Evolutionary conservation across 2,888 invertebrate genomes (phyloP), one percentile per base, ranked within the genome.

Genomic region (Drosophila suboccidentalis): DNA sequence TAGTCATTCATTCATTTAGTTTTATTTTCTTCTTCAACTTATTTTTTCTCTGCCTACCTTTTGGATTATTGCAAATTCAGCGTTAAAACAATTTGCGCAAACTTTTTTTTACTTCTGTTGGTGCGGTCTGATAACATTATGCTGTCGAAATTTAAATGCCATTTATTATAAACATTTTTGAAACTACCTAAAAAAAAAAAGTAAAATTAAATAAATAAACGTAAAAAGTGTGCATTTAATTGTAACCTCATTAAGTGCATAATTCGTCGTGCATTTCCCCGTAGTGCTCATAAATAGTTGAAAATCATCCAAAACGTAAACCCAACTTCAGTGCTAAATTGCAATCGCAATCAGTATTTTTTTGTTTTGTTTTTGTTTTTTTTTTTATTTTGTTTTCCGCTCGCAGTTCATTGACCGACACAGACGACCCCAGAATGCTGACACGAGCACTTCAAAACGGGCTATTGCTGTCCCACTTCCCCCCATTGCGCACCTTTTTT

Each of bases 351-450:
- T 80, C 82, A 84, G 61, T 87, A 76, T 81, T 29, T 39, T 63
- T 36, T 32, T 43, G 22, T 22, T 22, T 22, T 22, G 3, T 22
- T 26, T 81, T 19, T 39, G 29, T 43, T 63, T 29, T 15, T 36
- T 81, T 19, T 39, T 36, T 49, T 63, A 26, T 32, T 43, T 77
- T 79, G 77, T 82, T 84, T 84, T 80, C 80, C 78, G 82, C 66
- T 54, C 46, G 57, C 39, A 54, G 84, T 84, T 84, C 84, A 78
- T 66, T 78, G 84, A 87, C 84, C 84, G 78, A 63, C 79, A 70
- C 68, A 66, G 69, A 71, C 82, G 87, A 84, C 87, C 84, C 73
- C 73, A 86, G 54, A 82, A 38, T 76, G 87, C 84, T 84, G 87
- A 84, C 87, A 85, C 71, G 85, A 74, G 80, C 85, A 54, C 62